phyloP scores from a whole-genome alignment of 2,888 invertebrate genomes.

The Ceraclea dissimilis region DNA sequence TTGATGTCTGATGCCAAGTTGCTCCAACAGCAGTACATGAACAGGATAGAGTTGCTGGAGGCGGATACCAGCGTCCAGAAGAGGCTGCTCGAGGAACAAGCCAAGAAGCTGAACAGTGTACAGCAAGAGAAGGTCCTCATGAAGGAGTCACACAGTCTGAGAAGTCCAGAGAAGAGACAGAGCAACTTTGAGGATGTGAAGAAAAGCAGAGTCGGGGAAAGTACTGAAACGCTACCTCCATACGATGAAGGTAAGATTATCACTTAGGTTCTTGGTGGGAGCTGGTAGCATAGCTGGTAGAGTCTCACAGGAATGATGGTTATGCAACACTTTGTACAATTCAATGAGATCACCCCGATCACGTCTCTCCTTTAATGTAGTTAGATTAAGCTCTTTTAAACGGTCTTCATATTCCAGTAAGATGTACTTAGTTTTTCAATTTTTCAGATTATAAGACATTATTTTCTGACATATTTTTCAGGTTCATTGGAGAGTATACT shows the following conservation, averaged over 20 bases:
- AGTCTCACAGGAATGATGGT: no score
- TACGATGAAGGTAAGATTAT: conserved; percentile 18
- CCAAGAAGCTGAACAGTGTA: conserved; percentile 10
- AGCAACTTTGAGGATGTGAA: not conserved
- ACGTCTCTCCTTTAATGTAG: no score
- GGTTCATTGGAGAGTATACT: not conserved
- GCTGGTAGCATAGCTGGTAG: no score
- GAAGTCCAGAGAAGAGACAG: conserved; percentile 4
- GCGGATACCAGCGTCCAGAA: conserved; percentile 13
- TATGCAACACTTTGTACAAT: no score
- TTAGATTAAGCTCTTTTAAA: no score
- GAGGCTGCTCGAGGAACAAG: conserved; percentile 15
- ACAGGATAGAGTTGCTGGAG: conserved; percentile 20
- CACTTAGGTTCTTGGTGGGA: no score
- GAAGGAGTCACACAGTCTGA: not conserved
- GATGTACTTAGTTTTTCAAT: no score
- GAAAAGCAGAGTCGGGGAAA: conserved; percentile 8
- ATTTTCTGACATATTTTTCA: not conserved
- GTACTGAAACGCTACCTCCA: conserved; percentile 23
- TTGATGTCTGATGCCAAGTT: conserved; percentile 16
- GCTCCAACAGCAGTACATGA: conserved; percentile 17
- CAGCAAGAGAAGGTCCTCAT: not conserved
- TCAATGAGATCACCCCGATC: no score
- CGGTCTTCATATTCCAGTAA: no score
- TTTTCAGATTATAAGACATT: no score